A percentile compares a stretch with the other conserved stretches of the same genome.
Evolutionary conservation across 2,888 invertebrate genomes (phyloP).

Genomic region (Trichogramma evanescens): DNA sequence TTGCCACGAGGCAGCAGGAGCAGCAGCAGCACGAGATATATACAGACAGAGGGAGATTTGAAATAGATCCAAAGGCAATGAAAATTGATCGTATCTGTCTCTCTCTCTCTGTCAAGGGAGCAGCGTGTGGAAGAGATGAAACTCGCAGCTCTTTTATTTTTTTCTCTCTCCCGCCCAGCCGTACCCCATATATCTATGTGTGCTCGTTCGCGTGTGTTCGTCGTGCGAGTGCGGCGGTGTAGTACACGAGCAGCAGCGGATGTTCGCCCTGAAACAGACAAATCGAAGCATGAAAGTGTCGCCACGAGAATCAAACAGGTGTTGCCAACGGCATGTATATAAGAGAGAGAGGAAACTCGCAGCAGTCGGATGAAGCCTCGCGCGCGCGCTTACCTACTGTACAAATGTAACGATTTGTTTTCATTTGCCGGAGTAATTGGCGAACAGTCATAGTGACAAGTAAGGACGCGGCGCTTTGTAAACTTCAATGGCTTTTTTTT

Average conservation of each 20-base stretch:
- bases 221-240: not conserved
- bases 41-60: constrained; percentile 25
- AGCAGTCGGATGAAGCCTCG: constrained; percentile 1
- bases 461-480: not conserved
- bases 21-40: too few relatives aligned
- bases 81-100: constrained; percentile 22
- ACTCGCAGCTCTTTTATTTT: too few relatives aligned
- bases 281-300: constrained; percentile 19
- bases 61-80: constrained; percentile 30
- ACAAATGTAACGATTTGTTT: constrained; percentile 41
- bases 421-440: constrained; percentile 38
- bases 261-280: constrained; percentile 30
- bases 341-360: not conserved
- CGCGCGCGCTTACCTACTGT: constrained; percentile 20
- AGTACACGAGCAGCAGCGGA: constrained; percentile 7
- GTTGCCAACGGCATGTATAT: constrained; percentile 18
- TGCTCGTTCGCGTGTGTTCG: not conserved
- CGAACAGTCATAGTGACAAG: constrained; percentile 9
- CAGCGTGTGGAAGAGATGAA: too few relatives aligned
- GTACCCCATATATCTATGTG: not conserved
- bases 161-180: too few relatives aligned
- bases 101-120: not conserved
- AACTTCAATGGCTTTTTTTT: too few relatives aligned
- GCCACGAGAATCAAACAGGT: constrained; percentile 36
- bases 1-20: too few relatives aligned